These are phyloP conservation scores for Heliangelus exortis DNA, from an alignment of 2,797 vertebrate species.

Conservation along the genomic window DNA sequence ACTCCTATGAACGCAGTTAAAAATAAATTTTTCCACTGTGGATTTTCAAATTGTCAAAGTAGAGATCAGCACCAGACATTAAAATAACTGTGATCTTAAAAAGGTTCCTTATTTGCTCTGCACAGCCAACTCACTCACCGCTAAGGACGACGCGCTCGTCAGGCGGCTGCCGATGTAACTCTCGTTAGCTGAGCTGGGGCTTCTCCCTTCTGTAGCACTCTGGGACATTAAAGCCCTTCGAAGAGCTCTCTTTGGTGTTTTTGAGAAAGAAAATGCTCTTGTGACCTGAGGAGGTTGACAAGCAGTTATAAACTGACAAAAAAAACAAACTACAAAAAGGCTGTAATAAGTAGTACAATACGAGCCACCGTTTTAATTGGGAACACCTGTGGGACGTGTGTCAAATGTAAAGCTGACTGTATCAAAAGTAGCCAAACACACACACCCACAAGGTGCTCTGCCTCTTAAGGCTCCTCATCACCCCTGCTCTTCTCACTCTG, in stretches of 20 bases:
- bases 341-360: not conserved
- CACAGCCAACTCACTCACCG: slow-evolving; percentile 81
- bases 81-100: no score
- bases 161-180: slow-evolving; percentile 77
- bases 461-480: not conserved
- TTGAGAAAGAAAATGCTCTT: slow-evolving; percentile 95
- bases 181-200: slow-evolving; percentile 79
- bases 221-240: slow-evolving; percentile 90
- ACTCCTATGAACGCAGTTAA: not conserved
- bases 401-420: not conserved
- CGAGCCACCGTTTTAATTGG: not conserved
- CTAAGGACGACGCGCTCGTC: slow-evolving; percentile 86
- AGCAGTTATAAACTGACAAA: not conserved
- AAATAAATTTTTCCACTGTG: not conserved
- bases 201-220: slow-evolving; percentile 86
- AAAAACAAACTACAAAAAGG: not conserved
- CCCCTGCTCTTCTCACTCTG: not conserved
- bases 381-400: accelerated
- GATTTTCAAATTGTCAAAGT: not conserved
- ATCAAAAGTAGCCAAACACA: not conserved
- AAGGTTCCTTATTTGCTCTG: not conserved
- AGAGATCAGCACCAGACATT: not conserved
- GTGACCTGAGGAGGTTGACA: slow-evolving; percentile 86
- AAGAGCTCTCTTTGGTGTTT: slow-evolving; percentile 94
- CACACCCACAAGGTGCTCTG: not conserved